Percentiles rank a stretch among this genome's conserved stretches.
phyloP scores from a whole-genome alignment of 2,797 vertebrate species.

The Trachops cirrhosus region DNA sequence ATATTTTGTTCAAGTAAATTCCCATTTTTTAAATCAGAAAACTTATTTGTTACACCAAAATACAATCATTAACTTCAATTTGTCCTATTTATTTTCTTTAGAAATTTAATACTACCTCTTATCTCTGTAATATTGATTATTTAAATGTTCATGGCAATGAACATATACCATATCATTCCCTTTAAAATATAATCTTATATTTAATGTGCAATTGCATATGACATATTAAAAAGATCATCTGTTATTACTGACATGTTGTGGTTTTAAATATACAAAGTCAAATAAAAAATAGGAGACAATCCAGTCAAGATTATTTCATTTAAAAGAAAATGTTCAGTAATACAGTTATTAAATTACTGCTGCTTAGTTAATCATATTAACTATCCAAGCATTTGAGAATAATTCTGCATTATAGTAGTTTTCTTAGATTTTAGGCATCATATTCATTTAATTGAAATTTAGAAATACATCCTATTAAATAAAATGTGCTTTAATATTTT shows the following conservation, averaged over 20 bases:
- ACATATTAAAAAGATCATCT: constrained; percentile 74
- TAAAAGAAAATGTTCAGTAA: not conserved
- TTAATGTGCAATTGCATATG: constrained; percentile 61
- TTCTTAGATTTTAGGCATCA: not conserved
- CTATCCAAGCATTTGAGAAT: not conserved
- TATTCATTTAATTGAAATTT: not conserved
- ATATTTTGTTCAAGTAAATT: not conserved
- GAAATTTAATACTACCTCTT: constrained; percentile 18
- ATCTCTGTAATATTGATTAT: not conserved
- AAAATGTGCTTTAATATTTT: not conserved
- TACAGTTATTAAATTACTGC: constrained; percentile 23
- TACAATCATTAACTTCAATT: not conserved
- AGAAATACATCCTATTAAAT: not conserved
- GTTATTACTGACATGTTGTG: constrained; percentile 74
- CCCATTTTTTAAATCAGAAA: not conserved
- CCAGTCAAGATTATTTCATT: constrained; percentile 52
- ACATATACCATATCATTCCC: not conserved
- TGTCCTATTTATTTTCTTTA: not conserved
- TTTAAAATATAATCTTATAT: constrained; percentile 46
- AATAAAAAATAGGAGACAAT: constrained; percentile 20
- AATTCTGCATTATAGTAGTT: not conserved
- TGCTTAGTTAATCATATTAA: not conserved
- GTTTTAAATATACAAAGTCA: constrained; percentile 37
- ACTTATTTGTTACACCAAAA: not conserved
- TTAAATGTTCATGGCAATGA: not conserved